These are phyloP conservation scores for Agrotis ipsilon DNA, from an alignment of 2,888 invertebrate genomes.

Conservation along the genomic window DNA sequence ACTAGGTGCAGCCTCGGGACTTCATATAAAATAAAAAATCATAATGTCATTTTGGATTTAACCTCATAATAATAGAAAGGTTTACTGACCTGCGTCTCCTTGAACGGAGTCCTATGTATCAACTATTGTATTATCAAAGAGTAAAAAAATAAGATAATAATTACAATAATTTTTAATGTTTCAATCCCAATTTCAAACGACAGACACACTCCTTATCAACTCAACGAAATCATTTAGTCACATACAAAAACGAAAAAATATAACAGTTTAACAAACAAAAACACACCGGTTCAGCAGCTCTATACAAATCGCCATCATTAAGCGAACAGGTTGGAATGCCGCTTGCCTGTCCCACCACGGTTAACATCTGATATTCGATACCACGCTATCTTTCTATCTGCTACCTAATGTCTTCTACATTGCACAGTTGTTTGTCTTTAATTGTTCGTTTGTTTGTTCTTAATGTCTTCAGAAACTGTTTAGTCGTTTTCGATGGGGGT, in stretches of 20 bases:
- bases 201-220: background rate
- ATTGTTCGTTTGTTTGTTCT: conserved; percentile 54
- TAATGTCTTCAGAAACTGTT: conserved; percentile 43
- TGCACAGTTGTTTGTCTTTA: conserved; percentile 52
- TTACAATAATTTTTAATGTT: background rate
- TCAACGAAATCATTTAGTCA: background rate
- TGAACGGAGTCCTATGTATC: too few relatives aligned
- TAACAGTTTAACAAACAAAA: background rate
- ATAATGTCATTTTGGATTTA: too few relatives aligned
- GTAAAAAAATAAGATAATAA: too few relatives aligned
- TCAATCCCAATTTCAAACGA: background rate
- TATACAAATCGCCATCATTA: conserved; percentile 80
- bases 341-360: conserved; percentile 83
- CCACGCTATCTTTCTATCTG: conserved; percentile 84
- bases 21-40: too few relatives aligned
- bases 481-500: conserved; percentile 3
- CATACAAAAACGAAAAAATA: background rate
- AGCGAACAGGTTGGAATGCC: conserved; percentile 82
- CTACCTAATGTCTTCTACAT: conserved; percentile 72
- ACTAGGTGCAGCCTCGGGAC: too few relatives aligned
- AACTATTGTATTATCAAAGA: too few relatives aligned
- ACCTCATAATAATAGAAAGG: too few relatives aligned
- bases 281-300: conserved; percentile 71
- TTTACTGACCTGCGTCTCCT: too few relatives aligned
- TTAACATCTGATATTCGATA: conserved; percentile 88